These are phyloP conservation scores for Uloborus diversus DNA, from an alignment of 1,140 invertebrate genomes.

Conservation along the genomic window DNA sequence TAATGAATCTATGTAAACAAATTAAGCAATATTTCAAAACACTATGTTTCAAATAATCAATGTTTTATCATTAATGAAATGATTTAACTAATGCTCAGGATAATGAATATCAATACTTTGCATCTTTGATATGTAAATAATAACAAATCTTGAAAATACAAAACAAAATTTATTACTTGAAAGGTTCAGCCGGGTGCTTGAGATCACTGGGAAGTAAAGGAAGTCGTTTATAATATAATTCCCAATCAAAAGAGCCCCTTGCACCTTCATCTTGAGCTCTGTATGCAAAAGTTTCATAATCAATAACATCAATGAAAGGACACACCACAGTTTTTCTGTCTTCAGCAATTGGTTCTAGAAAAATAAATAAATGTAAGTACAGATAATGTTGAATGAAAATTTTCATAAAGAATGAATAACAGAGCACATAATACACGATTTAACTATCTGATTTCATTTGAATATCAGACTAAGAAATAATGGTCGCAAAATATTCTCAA, in stretches of 20 bases:
- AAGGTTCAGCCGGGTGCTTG: constrained; percentile 86
- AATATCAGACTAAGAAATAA: too few species aligned
- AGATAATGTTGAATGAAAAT: too few species aligned
- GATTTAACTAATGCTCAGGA: not conserved
- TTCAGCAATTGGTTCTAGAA: constrained; percentile 52
- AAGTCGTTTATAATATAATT: constrained; percentile 88
- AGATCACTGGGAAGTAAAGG: constrained; percentile 84
- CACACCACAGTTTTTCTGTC: constrained; percentile 69
- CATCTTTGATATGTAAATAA: not conserved
- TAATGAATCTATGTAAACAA: too few species aligned
- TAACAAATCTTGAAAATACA: not conserved
- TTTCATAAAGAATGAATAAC: too few species aligned
- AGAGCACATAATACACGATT: too few species aligned
- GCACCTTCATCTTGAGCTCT: constrained; percentile 70
- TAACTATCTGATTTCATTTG: too few species aligned
- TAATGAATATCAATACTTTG: not conserved
- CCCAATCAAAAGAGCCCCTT: constrained; percentile 73
- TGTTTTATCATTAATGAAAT: too few species aligned
- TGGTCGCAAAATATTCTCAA: too few species aligned
- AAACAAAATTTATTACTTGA: constrained; percentile 68
- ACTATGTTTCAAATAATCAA: too few species aligned
- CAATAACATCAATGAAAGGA: constrained; percentile 73
- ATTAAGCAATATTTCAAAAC: too few species aligned
- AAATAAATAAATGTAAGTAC: not conserved
- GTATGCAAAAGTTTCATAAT: constrained; percentile 72